Percentiles rank a stretch among this genome's conserved stretches.
Evolutionary conservation across 2,797 vertebrate genomes (phyloP).

Genomic region (Otolemur crassicaudatus): DNA sequence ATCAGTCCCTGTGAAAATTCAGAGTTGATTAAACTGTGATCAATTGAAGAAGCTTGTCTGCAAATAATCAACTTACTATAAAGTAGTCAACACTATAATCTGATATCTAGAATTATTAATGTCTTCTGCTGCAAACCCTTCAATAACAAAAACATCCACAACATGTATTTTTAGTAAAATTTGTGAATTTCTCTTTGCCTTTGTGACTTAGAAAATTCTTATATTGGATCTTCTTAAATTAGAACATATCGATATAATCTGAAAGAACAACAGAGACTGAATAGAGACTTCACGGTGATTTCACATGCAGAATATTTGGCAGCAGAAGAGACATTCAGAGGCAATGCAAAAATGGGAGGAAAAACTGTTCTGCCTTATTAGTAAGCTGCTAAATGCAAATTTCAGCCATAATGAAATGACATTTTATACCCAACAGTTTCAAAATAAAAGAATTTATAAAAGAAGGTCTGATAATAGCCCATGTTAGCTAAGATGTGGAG

Average conservation of each 20-base stretch:
- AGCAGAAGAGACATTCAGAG: neutral
- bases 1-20: neutral
- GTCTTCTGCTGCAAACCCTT: neutral
- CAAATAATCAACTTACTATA: neutral
- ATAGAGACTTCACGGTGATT: neutral
- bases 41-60: neutral
- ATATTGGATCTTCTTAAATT: neutral
- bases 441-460: neutral
- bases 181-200: neutral
- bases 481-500: neutral
- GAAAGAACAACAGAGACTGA: slow-evolving; percentile 27
- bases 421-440: neutral
- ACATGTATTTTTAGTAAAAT: neutral
- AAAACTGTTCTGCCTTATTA: neutral
- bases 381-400: slow-evolving; percentile 36
- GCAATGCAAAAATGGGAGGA: neutral
- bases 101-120: neutral
- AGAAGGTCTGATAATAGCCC: neutral
- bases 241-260: neutral
- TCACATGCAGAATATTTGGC: neutral
- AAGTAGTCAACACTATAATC: neutral
- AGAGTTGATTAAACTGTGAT: neutral
- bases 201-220: slow-evolving; percentile 19
- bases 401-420: slow-evolving; percentile 7
- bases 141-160: neutral